Evolutionary conservation across 2,797 vertebrate genomes (phyloP).

Genomic region (Sebastes cheni): DNA sequence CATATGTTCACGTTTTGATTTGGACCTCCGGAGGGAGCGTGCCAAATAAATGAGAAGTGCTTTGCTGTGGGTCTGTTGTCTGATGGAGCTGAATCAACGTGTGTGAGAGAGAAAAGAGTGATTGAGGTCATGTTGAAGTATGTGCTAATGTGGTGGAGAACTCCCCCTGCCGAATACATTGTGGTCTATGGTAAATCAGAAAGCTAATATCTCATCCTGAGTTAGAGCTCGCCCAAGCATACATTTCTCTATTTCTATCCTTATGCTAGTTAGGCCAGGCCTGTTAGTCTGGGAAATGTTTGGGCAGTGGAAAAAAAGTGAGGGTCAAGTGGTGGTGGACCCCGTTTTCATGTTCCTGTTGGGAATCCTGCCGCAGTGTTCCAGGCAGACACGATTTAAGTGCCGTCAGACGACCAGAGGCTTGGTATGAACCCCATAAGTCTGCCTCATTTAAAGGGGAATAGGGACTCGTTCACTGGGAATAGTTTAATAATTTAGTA

Average conservation of each 20-base stretch:
- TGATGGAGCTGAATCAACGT: constrained; percentile 19
- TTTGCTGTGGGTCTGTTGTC: constrained; percentile 57
- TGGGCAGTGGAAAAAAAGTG: constrained; percentile 35
- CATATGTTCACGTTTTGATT: constrained; percentile 70
- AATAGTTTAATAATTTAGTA: constrained; percentile 83
- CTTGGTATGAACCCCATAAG: constrained; percentile 70
- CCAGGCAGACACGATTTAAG: constrained; percentile 51
- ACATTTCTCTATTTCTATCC: not conserved
- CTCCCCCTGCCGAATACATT: constrained; percentile 46
- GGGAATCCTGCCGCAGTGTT: constrained; percentile 50
- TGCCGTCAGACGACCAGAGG: constrained; percentile 52
- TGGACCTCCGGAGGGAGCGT: constrained; percentile 40
- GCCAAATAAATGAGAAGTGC: constrained; percentile 48
- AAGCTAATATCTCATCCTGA: constrained; percentile 29
- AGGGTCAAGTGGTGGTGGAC: constrained; percentile 55
- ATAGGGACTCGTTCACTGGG: constrained; percentile 78
- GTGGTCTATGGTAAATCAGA: constrained; percentile 28
- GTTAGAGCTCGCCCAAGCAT: not conserved
- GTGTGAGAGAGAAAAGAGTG: constrained; percentile 13
- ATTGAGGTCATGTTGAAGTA: constrained; percentile 47
- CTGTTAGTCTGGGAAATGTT: constrained; percentile 52
- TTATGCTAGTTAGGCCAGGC: constrained; percentile 23
- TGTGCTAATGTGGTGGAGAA: constrained; percentile 30
- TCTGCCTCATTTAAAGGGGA: constrained; percentile 78
- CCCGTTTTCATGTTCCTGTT: constrained; percentile 47